phyloP scores from a whole-genome alignment of 1,140 invertebrate genomes.

The Wiebesia pumilae region DNA sequence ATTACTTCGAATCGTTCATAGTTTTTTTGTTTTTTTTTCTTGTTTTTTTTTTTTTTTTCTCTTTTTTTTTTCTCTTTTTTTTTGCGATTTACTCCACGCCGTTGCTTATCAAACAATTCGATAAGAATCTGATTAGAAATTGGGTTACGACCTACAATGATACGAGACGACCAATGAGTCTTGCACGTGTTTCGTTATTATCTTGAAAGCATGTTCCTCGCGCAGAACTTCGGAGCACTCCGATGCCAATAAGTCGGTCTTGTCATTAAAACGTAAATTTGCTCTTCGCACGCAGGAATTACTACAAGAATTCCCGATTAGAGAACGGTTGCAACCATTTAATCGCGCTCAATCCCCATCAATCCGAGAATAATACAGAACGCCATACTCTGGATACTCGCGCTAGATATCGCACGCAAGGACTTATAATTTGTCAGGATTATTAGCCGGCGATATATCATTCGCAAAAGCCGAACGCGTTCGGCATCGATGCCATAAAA shows the following conservation, averaged over 20 bases:
- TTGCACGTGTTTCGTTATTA: neutral
- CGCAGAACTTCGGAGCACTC: too few species aligned
- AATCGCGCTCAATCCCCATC: neutral
- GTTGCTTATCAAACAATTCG: neutral
- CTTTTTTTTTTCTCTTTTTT: too few species aligned
- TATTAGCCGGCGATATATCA: constrained; percentile 24
- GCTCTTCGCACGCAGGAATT: too few species aligned
- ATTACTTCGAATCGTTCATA: too few species aligned
- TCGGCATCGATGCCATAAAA: neutral
- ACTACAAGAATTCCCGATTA: too few species aligned
- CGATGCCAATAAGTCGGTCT: too few species aligned
- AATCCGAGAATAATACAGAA: neutral
- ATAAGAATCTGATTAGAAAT: neutral
- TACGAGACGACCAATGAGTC: neutral
- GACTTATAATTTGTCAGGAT: constrained; percentile 32
- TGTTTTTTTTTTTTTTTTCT: too few species aligned
- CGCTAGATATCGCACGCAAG: neutral
- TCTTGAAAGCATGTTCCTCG: neutral
- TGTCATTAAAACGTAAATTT: too few species aligned
- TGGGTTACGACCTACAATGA: neutral
- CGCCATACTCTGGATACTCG: neutral
- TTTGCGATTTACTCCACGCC: neutral
- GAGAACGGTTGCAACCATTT: neutral
- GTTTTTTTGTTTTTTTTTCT: too few species aligned
- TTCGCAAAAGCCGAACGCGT: neutral